Percentiles rank a stretch among this genome's conserved stretches.
Conservation (phyloP, 2,113 vertebrate species). For the Cygnus atratus region DNA sequence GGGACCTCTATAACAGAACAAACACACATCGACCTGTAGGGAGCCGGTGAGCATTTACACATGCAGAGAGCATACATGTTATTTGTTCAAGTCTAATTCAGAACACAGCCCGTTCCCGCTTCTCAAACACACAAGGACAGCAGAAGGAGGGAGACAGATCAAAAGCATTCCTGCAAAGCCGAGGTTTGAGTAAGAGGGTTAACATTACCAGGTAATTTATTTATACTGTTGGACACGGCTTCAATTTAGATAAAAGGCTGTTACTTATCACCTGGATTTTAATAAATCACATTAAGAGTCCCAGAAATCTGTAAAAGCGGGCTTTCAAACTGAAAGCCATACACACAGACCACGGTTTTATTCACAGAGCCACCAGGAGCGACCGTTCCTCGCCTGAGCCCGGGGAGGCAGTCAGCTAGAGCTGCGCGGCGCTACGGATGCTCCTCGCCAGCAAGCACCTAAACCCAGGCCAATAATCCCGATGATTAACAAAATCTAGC, state of each 20-base stretch:
- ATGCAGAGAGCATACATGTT: background rate
- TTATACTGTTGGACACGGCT: conserved; percentile 3
- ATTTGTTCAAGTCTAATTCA: background rate
- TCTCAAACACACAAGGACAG: background rate
- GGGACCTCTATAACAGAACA: background rate
- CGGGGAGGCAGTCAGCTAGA: background rate
- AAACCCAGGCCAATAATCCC: background rate
- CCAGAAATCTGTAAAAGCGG: background rate
- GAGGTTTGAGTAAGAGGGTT: conserved; percentile 7
- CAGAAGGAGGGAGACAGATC: background rate
- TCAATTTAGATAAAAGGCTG: conserved; percentile 42
- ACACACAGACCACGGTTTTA: background rate
- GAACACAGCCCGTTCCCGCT: background rate
- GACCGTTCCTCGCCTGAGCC: background rate
- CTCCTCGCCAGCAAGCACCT: background rate
- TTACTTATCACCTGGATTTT: conserved; percentile 21
- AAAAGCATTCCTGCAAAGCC: conserved; percentile 34
- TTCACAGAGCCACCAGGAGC: background rate
- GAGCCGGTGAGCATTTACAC: background rate
- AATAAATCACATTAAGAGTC: background rate
- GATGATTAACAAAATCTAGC: conserved; percentile 60
- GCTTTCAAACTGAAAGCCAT: rapidly evolving
- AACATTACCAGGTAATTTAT: conserved; percentile 40
- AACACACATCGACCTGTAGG: background rate
- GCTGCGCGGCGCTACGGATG: background rate